Percentiles rank a stretch among this genome's conserved stretches.
phyloP scores from a whole-genome alignment of 2,888 invertebrate genomes.

The Brenthis hecate region DNA sequence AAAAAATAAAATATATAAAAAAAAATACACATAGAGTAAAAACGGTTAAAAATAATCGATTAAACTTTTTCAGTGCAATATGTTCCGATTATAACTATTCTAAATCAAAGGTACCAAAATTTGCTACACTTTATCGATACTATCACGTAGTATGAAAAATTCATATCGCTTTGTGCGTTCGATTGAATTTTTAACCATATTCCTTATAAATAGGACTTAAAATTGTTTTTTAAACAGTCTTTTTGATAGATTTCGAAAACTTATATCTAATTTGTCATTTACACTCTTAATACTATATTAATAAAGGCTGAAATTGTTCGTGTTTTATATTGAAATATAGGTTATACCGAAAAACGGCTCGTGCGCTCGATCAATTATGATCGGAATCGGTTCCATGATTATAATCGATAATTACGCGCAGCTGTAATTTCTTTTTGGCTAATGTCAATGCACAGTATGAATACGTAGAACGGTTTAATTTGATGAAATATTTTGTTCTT shows the following conservation, averaged over 20 bases:
- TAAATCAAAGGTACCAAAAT: slow-evolving; percentile 8
- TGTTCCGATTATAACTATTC: slow-evolving; percentile 6
- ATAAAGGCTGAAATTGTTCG: slow-evolving; percentile 19
- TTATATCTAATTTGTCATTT: slow-evolving; percentile 5
- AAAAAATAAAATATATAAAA: too few species aligned
- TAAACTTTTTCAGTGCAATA: slow-evolving; percentile 16
- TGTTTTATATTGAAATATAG: slow-evolving; percentile 21
- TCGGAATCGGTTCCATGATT: slow-evolving; percentile 70
- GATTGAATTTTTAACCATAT: slow-evolving; percentile 25
- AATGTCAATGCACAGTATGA: slow-evolving; percentile 40
- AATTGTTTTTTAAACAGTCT: neutral
- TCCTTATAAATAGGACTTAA: neutral
- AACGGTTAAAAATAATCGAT: slow-evolving; percentile 19
- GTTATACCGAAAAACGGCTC: slow-evolving; percentile 46
- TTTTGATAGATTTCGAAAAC: neutral
- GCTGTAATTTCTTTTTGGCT: slow-evolving; percentile 59
- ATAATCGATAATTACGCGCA: slow-evolving; percentile 72
- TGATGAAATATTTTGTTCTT: neutral
- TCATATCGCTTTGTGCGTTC: neutral
- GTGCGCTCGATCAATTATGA: slow-evolving; percentile 73
- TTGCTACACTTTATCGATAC: slow-evolving; percentile 10
- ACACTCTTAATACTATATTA: neutral
- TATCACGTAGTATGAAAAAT: neutral
- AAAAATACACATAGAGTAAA: too few species aligned
- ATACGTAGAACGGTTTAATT: neutral